Conservation (phyloP, 2,888 invertebrate species). For the Amorpha juglandis region DNA sequence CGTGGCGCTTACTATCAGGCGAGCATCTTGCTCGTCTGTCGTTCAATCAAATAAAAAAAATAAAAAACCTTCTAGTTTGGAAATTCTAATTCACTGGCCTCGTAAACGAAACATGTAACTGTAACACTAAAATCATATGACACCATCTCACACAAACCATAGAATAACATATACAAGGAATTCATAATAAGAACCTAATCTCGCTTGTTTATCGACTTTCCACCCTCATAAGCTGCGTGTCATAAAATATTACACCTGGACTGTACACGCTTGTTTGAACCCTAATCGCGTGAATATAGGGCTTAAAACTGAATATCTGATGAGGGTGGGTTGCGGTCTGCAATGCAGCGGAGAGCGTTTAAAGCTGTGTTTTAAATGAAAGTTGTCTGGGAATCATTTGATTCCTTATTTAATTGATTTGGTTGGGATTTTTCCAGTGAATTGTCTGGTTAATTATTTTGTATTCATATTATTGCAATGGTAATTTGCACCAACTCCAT, state of each 20-base stretch:
- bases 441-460: too few species aligned
- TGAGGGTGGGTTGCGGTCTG: background rate
- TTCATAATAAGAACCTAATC: slow-evolving; percentile 27
- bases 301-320: slow-evolving; percentile 17
- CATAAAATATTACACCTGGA: slow-evolving; percentile 29
- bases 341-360: background rate
- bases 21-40: too few species aligned
- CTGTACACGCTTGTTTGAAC: slow-evolving; percentile 13
- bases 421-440: too few species aligned
- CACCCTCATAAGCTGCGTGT: slow-evolving; percentile 25
- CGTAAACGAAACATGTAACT: background rate
- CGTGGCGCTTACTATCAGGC: too few species aligned
- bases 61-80: too few species aligned
- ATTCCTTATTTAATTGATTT: too few species aligned
- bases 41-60: too few species aligned
- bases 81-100: background rate
- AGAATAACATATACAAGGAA: slow-evolving; percentile 25
- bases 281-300: background rate
- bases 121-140: background rate
- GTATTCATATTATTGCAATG: too few species aligned
- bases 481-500: too few species aligned
- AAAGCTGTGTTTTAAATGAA: background rate
- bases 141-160: slow-evolving; percentile 18
- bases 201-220: slow-evolving; percentile 27
- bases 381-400: too few species aligned